Conservation (phyloP, 2,888 invertebrate genomes). For the Mythimna loreyi region DNA sequence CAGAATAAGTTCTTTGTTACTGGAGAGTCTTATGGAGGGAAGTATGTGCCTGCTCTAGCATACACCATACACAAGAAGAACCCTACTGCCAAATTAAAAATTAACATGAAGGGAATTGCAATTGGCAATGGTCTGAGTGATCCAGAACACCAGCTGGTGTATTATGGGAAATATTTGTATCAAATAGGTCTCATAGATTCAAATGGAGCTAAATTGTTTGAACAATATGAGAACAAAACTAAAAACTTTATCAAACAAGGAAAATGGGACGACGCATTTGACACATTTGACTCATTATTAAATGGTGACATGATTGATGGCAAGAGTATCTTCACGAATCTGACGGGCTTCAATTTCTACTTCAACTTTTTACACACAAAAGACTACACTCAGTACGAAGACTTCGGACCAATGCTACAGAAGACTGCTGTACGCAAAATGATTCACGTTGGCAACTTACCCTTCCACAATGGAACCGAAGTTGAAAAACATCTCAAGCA, state of each 20-base stretch:
- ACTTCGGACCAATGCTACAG: slow-evolving; percentile 92
- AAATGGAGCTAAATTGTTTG: slow-evolving; percentile 91
- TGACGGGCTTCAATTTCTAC: slow-evolving; percentile 94
- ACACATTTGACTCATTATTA: slow-evolving; percentile 93
- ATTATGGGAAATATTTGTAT: slow-evolving; percentile 95
- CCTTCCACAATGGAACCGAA: slow-evolving; percentile 92
- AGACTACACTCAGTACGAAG: slow-evolving; percentile 87
- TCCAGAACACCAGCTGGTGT: slow-evolving; percentile 94
- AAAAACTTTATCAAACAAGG: slow-evolving; percentile 91
- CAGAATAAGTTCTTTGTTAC: slow-evolving; percentile 95
- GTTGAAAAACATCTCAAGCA: slow-evolving; percentile 94
- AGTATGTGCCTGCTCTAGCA: slow-evolving; percentile 94
- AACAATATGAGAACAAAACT: slow-evolving; percentile 91
- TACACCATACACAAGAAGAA: slow-evolving; percentile 93
- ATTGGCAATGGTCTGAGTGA: slow-evolving; percentile 96
- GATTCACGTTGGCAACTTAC: slow-evolving; percentile 96
- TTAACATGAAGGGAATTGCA: slow-evolving; percentile 93
- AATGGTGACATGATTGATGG: slow-evolving; percentile 92
- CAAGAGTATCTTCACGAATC: slow-evolving; percentile 92
- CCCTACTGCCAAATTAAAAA: slow-evolving; percentile 92
- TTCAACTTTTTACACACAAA: slow-evolving; percentile 93
- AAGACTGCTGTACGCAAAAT: slow-evolving; percentile 92
- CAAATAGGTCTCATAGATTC: slow-evolving; percentile 94
- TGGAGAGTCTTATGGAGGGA: slow-evolving; percentile 97
- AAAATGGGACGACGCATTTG: slow-evolving; percentile 93